These are phyloP conservation scores for Nemoura dubitans DNA, from an alignment of 2,888 invertebrate species.

Conservation along the genomic window DNA sequence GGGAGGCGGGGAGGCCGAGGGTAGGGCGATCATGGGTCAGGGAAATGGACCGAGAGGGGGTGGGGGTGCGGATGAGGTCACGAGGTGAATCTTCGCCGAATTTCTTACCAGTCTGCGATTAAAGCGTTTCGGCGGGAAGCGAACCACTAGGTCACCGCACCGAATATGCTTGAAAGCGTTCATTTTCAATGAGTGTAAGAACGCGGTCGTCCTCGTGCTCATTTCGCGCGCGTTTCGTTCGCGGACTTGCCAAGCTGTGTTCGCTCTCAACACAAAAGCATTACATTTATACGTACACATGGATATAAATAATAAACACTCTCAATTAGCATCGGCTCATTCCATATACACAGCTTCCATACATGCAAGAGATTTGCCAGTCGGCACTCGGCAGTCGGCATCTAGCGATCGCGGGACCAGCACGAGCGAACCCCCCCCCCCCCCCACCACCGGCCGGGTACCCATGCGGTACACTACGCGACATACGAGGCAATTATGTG, in stretches of 20 bases:
- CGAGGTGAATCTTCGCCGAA: slow-evolving; percentile 18
- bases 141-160: background rate
- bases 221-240: too few relatives aligned
- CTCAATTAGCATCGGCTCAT: slow-evolving; percentile 37
- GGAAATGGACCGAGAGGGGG: background rate
- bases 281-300: background rate
- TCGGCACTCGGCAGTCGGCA: too few relatives aligned
- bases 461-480: background rate
- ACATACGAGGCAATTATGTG: slow-evolving; percentile 46
- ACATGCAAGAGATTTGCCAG: background rate
- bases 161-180: background rate
- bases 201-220: too few relatives aligned
- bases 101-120: slow-evolving; percentile 20
- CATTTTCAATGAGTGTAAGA: too few relatives aligned
- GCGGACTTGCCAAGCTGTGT: too few relatives aligned
- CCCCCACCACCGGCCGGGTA: background rate
- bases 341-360: background rate
- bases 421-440: too few relatives aligned
- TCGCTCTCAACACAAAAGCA: background rate
- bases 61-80: background rate
- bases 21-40: background rate
- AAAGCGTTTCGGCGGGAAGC: background rate
- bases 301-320: slow-evolving; percentile 39
- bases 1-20: background rate
- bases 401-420: too few relatives aligned